Percentiles rank a stretch among this genome's conserved stretches.
These are phyloP conservation scores for Timema podura DNA, from an alignment of 2,888 invertebrate genomes.

Conservation along the genomic window DNA sequence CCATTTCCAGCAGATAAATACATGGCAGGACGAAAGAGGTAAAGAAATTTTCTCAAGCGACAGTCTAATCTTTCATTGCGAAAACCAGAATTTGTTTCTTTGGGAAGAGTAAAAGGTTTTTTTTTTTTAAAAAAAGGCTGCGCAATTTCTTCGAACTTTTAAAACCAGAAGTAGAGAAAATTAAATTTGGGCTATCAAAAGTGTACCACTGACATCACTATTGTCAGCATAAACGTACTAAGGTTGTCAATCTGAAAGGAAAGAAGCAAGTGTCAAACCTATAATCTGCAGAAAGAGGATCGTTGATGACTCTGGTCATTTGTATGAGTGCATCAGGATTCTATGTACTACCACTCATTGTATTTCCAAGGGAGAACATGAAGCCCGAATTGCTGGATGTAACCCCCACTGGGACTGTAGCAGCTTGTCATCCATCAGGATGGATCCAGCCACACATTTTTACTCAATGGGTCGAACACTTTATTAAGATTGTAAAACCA, in stretches of 20 bases:
- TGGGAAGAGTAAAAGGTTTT: conserved; percentile 20
- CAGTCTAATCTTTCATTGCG: conserved; percentile 27
- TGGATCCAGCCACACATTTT: conserved; percentile 24
- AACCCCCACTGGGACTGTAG: conserved; percentile 19
- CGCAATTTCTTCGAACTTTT: conserved; percentile 10
- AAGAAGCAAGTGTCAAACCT: conserved; percentile 18
- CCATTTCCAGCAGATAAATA: conserved; percentile 1
- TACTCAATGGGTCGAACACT: conserved; percentile 18
- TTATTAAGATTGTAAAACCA: conserved; percentile 11
- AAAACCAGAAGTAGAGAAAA: conserved; percentile 13
- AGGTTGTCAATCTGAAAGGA: conserved; percentile 16
- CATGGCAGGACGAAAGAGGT: conserved; percentile 27
- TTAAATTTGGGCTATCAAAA: conserved; percentile 15
- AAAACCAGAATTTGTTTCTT: conserved; percentile 26
- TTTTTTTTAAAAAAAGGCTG: no score
- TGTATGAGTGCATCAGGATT: conserved; percentile 21
- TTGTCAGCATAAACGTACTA: conserved; percentile 15
- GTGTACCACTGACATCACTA: conserved; percentile 21
- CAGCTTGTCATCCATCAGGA: conserved; percentile 21
- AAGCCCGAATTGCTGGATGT: conserved; percentile 19
- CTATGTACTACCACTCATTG: conserved; percentile 16
- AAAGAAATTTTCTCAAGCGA: conserved; percentile 28
- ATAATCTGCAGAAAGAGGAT: conserved; percentile 18
- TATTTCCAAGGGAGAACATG: no score
- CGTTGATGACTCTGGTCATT: conserved; percentile 8